Percentiles rank a stretch among this genome's conserved stretches.
Evolutionary conservation across 2,888 invertebrate species (phyloP).

Genomic region (Acholoe squamosa): DNA sequence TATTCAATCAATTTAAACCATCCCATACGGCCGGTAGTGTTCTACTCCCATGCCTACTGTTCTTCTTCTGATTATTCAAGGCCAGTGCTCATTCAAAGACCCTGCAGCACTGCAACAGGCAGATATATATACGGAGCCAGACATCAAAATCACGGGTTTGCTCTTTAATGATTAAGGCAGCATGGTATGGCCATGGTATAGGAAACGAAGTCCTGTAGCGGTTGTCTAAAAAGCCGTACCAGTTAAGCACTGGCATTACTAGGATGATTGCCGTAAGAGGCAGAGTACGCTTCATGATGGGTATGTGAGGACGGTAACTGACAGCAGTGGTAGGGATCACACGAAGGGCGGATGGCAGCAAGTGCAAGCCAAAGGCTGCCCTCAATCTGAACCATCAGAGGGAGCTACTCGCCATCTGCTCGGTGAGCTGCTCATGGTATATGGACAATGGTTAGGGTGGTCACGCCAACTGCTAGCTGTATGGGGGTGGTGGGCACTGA

Average conservation of each 20-base stretch:
- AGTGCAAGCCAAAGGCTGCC: background rate
- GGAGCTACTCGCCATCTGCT: background rate
- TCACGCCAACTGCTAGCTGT: background rate
- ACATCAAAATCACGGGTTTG: too few relatives aligned
- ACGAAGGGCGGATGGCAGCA: background rate
- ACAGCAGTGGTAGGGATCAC: background rate
- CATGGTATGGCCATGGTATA: too few relatives aligned
- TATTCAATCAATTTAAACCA: too few relatives aligned
- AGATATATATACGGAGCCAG: too few relatives aligned
- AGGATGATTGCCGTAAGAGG: background rate
- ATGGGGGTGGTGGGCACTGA: background rate
- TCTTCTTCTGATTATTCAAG: too few relatives aligned
- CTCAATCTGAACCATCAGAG: background rate
- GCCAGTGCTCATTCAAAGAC: too few relatives aligned
- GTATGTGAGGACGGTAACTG: background rate
- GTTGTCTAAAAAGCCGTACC: too few relatives aligned
- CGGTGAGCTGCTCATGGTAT: conserved; percentile 3
- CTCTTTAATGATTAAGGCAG: too few relatives aligned
- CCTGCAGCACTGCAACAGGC: too few relatives aligned
- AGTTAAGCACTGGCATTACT: background rate
- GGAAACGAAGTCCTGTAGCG: too few relatives aligned
- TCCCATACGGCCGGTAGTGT: too few relatives aligned
- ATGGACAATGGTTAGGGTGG: background rate
- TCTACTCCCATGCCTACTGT: too few relatives aligned
- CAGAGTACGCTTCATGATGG: background rate